Conservation (phyloP, 2,888 invertebrate species). For the Trissoscelio sp. region DNA sequence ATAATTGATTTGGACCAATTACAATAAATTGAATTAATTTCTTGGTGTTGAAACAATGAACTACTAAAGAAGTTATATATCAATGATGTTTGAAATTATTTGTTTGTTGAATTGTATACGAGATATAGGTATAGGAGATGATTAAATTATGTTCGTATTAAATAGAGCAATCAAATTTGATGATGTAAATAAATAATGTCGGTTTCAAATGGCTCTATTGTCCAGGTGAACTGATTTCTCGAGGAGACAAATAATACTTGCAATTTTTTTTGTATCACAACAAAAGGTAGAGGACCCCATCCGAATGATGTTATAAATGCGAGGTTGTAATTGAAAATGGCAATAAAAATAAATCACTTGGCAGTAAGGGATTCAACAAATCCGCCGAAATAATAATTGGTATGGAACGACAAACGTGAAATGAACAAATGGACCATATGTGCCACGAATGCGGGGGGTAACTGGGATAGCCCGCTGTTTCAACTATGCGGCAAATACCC, state of each 20-base stretch:
- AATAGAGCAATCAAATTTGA: conserved; percentile 3
- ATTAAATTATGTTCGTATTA: conserved; percentile 19
- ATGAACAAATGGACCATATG: conserved; percentile 79
- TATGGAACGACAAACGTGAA: conserved; percentile 73
- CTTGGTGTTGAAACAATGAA: too few relatives aligned
- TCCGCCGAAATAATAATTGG: conserved; percentile 76
- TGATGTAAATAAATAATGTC: conserved; percentile 32
- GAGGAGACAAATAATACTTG: conserved; percentile 35
- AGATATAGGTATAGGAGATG: too few relatives aligned
- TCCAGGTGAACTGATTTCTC: conserved; percentile 5
- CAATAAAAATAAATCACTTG: conserved; percentile 75
- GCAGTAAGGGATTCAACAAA: conserved; percentile 68
- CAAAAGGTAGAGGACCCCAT: conserved; percentile 50
- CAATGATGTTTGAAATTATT: too few relatives aligned
- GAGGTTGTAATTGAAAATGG: conserved; percentile 71
- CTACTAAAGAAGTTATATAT: too few relatives aligned
- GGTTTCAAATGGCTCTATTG: conserved; percentile 17
- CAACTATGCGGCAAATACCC: conserved; percentile 74
- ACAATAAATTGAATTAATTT: too few relatives aligned
- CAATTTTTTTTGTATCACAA: conserved; percentile 39
- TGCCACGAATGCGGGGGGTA: conserved; percentile 78
- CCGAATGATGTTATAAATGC: conserved; percentile 62
- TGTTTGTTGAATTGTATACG: too few relatives aligned
- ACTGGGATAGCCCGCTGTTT: conserved; percentile 70
- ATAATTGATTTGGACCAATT: not conserved